Evolutionary conservation across 1,140 invertebrate genomes (phyloP).

Genomic region (Monomorium pharaonis): DNA sequence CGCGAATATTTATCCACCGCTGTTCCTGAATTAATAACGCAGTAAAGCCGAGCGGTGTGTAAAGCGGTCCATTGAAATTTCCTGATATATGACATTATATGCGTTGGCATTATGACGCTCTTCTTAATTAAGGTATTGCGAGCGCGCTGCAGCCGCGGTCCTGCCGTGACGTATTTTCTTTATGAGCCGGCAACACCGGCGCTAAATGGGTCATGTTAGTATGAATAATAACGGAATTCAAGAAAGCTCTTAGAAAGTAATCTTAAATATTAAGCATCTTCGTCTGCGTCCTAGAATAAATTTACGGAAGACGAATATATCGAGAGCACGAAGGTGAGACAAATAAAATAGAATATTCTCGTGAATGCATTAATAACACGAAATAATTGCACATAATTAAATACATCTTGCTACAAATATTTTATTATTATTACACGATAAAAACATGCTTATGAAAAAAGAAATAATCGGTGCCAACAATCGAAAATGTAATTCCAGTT

Average conservation of each 20-base stretch:
- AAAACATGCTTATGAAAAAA: neutral
- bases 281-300: neutral
- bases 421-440: neutral
- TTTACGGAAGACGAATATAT: neutral
- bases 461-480: neutral
- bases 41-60: conserved; percentile 37
- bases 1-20: conserved; percentile 55
- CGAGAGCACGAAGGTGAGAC: neutral
- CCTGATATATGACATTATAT: conserved; percentile 58
- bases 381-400: neutral
- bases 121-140: conserved; percentile 60
- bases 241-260: conserved; percentile 6
- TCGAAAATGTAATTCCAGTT: neutral
- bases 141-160: conserved; percentile 34
- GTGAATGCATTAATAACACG: neutral
- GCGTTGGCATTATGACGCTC: conserved; percentile 56
- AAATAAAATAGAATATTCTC: neutral
- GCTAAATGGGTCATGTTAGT: conserved; percentile 48
- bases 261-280: neutral
- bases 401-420: neutral
- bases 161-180: conserved; percentile 63
- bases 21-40: conserved; percentile 58
- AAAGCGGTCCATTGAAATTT: conserved; percentile 62
- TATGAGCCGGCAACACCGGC: conserved; percentile 58
- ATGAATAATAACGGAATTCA: conserved; percentile 34